These are phyloP conservation scores for Clarias pachynema DNA, from an alignment of 2,797 vertebrate species.

Conservation along the genomic window DNA sequence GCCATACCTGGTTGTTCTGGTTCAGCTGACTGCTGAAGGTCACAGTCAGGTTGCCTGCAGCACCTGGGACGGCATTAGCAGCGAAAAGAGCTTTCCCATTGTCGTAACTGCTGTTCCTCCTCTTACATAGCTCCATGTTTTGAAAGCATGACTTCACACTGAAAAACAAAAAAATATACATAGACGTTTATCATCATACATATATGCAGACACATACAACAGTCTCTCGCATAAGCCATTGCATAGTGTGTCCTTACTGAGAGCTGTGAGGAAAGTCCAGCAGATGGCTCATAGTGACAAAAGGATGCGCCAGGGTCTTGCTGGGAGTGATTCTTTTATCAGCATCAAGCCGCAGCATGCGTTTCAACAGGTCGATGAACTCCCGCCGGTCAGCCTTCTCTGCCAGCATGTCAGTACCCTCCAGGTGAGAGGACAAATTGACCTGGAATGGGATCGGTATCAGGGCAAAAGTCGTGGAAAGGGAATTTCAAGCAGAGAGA, in stretches of 20 bases:
- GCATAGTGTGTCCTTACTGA: constrained; percentile 77
- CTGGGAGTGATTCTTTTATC: constrained; percentile 97
- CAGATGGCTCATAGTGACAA: constrained; percentile 96
- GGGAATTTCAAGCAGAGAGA: neutral
- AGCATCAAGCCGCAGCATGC: constrained; percentile 97
- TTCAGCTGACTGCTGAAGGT: constrained; percentile 99
- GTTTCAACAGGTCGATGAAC: constrained; percentile 96
- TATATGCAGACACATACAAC: too few species aligned
- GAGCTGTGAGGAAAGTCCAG: constrained; percentile 97
- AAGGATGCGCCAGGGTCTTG: constrained; percentile 94
- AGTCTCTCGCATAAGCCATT: neutral
- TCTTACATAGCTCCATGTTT: constrained; percentile 99
- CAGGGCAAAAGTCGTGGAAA: neutral
- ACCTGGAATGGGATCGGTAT: constrained; percentile 75
- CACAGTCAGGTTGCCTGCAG: constrained; percentile 96
- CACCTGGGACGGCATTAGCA: constrained; percentile 88
- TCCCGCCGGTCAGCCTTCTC: constrained; percentile 98
- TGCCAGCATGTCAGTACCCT: constrained; percentile 97
- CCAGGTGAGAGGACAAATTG: constrained; percentile 95
- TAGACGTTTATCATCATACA: neutral
- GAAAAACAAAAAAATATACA: constrained; percentile 15
- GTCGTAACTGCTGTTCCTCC: constrained; percentile 90
- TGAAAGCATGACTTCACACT: constrained; percentile 99
- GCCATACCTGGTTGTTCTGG: constrained; percentile 91
- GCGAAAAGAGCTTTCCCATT: constrained; percentile 93